Evolutionary conservation across 2,888 invertebrate species (phyloP).

Genomic region (Papilio protenor): DNA sequence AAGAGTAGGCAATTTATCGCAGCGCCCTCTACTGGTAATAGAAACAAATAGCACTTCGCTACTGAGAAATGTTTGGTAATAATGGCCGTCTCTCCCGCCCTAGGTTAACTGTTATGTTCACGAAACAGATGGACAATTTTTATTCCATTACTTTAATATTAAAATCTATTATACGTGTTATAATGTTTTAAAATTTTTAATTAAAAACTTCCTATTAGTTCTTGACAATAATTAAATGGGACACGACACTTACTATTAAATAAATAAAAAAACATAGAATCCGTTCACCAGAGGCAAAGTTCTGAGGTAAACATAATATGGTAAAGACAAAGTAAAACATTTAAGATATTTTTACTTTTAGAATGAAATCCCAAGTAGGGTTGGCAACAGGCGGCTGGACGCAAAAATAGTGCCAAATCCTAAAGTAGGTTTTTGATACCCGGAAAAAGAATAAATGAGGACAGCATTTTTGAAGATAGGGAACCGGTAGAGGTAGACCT

Average conservation of each 20-base stretch:
- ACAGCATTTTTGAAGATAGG: no score
- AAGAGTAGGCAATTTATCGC: slow-evolving; percentile 30
- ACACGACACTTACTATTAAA: neutral
- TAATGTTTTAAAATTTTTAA: neutral
- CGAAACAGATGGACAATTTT: slow-evolving; percentile 22
- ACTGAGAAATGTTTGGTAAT: slow-evolving; percentile 37
- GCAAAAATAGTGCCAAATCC: no score
- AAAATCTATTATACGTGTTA: no score
- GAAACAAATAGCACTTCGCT: slow-evolving; percentile 37
- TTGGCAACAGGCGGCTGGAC: no score
- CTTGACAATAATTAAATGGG: neutral
- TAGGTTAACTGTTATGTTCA: slow-evolving; percentile 27
- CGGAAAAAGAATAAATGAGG: no score
- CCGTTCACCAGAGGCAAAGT: neutral
- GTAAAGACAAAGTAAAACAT: neutral
- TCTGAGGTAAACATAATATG: neutral
- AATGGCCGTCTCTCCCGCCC: slow-evolving; percentile 28
- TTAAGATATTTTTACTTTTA: neutral
- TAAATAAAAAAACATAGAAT: neutral
- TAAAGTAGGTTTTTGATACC: no score
- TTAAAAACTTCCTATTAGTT: neutral
- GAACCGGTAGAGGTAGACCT: no score
- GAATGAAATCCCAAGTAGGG: no score
- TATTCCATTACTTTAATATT: neutral
- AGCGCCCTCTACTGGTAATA: slow-evolving; percentile 27